phyloP scores from a whole-genome alignment of 2,113 vertebrate species.

The Macroglossus sobrinus region DNA sequence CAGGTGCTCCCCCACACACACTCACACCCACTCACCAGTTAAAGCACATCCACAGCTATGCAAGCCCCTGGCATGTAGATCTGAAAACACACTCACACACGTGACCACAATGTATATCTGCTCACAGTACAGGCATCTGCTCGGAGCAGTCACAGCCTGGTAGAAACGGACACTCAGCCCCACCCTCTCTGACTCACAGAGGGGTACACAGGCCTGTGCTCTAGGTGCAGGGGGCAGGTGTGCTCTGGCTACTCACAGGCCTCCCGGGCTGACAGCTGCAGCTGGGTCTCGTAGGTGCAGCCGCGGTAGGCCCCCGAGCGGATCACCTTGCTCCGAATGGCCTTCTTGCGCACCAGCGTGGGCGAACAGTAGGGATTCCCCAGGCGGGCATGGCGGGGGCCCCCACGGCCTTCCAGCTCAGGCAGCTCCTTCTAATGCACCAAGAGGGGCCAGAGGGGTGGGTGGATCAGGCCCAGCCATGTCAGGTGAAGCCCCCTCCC shows the following conservation, averaged over 20 bases:
- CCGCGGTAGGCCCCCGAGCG: constrained; percentile 94
- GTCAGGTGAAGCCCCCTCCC: too few species aligned
- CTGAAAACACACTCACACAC: fast-evolving
- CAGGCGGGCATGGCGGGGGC: constrained; percentile 23
- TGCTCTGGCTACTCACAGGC: constrained; percentile 72
- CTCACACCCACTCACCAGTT: neutral
- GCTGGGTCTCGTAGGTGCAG: constrained; percentile 88
- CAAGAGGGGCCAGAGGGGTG: neutral
- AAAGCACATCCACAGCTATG: neutral
- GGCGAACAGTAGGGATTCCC: constrained; percentile 90
- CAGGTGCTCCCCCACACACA: neutral
- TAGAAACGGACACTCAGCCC: neutral
- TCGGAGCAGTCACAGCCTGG: neutral
- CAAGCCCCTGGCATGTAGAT: neutral
- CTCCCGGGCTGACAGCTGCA: constrained; percentile 87
- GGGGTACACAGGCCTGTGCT: neutral
- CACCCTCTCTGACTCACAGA: neutral
- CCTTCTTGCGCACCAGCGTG: constrained; percentile 93
- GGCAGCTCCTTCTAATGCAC: constrained; percentile 70
- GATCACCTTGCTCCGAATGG: constrained; percentile 93
- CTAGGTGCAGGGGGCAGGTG: fast-evolving
- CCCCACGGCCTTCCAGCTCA: constrained; percentile 61
- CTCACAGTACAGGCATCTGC: neutral
- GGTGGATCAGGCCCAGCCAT: neutral
- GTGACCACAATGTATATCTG: neutral